phyloP scores from a whole-genome alignment of 2,797 vertebrate genomes.

The Synanceia verrucosa region DNA sequence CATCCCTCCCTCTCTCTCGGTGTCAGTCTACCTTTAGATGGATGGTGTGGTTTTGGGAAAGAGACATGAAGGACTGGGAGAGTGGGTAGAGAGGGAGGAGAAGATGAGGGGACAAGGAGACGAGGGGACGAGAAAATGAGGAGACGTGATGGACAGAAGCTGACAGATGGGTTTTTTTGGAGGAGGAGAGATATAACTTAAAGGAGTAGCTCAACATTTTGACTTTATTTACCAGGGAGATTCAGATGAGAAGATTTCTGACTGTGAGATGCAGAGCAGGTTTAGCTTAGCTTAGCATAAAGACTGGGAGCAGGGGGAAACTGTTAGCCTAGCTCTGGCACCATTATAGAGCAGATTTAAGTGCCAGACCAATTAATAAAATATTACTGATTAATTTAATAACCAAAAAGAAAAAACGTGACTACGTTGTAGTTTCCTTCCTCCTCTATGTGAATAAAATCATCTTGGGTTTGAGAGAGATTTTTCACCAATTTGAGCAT shows the following conservation, averaged over 20 bases:
- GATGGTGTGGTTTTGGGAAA: slow-evolving; percentile 58
- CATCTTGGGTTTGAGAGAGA: no score
- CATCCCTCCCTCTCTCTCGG: neutral
- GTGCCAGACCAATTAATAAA: no score
- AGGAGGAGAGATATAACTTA: neutral
- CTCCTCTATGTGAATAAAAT: no score
- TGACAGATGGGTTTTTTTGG: slow-evolving; percentile 6
- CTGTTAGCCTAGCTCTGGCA: no score
- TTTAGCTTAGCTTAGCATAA: neutral
- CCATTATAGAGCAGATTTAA: no score
- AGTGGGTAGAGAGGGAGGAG: slow-evolving; percentile 31
- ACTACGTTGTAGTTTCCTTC: no score
- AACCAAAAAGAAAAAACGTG: no score
- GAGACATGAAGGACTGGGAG: slow-evolving; percentile 50
- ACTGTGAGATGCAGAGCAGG: neutral
- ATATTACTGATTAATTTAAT: no score
- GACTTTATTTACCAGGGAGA: neutral
- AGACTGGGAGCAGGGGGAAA: neutral
- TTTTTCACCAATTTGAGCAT: no score
- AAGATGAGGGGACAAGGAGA: slow-evolving; percentile 1
- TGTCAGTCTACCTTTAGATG: slow-evolving; percentile 59
- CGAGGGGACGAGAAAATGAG: neutral
- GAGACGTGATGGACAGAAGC: slow-evolving; percentile 26
- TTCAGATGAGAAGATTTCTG: neutral
- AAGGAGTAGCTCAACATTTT: slow-evolving; percentile 16